Evolutionary conservation across 2,888 invertebrate genomes (phyloP), one percentile per base, ranked within the genome.

Genomic region (Tenthredo mesomela): DNA sequence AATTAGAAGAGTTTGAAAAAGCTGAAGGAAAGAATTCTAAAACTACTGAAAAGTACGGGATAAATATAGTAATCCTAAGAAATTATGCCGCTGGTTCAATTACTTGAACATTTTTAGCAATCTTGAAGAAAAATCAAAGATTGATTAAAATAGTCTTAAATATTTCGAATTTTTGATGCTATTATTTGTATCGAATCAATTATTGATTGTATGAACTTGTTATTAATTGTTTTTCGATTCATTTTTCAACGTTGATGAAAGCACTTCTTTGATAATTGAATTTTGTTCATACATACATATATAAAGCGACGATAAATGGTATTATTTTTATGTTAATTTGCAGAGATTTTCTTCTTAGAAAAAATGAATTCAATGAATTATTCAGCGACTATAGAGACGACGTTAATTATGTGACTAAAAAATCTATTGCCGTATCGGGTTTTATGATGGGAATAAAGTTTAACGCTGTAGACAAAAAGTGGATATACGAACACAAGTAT

Each of bases 371-470:
- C 6, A 10, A 82, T 40, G 43, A 67, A 29, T 82, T 82, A 33
- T 67, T 47, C 7, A 37, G 6, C 1, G 7, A 80, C 1, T n/a
- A 9, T 25, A n/a, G 47, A 15, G 43, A 21, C 1, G 29, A 21
- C 29, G n/a, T 2, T 0, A 71, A 85, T 4, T 3, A 78, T 18
- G 29, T 84, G 25, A 25, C 58, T 6, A 87, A 40, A 84, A 54
- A 88, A 5, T 88, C 85, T 40, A 84, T 89, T 18, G 70, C 86
- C 29, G 18, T 82, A 43, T 85, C 89, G 0, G 18, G 83, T 9
- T 84, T 87, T 18, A 33, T 88, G 1, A 54, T 84, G 1, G 90
- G 91, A 4, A 85, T 91, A 73, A 84, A 80, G 12, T 91, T 90
- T 54, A 12, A 88, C 29, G 78, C 89, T 75, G 83, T 88, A 0